Conservation (phyloP, 2,797 vertebrate genomes). For the Oreochromis mossambicus region DNA sequence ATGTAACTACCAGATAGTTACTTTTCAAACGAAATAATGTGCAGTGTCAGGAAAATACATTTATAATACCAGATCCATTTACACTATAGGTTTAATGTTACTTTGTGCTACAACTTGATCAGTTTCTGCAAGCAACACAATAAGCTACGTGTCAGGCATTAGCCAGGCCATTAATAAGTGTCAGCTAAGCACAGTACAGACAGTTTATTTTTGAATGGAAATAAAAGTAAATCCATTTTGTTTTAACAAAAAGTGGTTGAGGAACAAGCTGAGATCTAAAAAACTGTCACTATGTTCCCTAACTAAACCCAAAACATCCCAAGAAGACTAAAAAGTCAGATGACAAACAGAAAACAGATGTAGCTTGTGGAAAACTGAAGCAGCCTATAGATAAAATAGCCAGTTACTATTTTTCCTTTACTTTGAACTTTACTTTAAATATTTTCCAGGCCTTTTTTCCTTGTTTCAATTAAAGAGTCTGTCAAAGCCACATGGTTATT, state of each 20-base stretch:
- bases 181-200: neutral
- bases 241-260: neutral
- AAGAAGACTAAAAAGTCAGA: neutral
- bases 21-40: neutral
- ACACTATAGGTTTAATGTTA: neutral
- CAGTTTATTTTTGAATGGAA: neutral
- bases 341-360: neutral
- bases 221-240: neutral
- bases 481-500: neutral
- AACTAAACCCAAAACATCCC: neutral
- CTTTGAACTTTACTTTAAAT: neutral
- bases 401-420: neutral
- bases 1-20: neutral
- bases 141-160: neutral
- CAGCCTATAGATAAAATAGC: neutral
- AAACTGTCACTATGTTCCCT: neutral
- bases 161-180: neutral
- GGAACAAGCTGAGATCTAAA: neutral
- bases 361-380: neutral
- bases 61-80: accelerated
- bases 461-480: neutral
- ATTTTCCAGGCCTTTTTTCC: neutral
- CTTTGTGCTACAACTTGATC: neutral
- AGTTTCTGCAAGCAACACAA: neutral
- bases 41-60: neutral